phyloP scores from a whole-genome alignment of 2,888 invertebrate genomes.

The Scaptomyza cyrtandrae region DNA sequence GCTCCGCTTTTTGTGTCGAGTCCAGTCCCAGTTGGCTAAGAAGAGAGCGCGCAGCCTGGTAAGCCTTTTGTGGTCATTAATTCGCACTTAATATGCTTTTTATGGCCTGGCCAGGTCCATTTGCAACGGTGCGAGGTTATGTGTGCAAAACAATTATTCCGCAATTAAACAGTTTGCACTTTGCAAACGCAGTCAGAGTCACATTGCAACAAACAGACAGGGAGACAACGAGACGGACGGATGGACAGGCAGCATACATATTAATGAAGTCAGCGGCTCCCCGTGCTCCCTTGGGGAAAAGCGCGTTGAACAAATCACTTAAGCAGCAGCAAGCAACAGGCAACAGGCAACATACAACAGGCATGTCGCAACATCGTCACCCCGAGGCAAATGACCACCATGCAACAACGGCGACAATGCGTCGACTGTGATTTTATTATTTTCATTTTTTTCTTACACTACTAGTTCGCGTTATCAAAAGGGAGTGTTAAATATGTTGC shows the following conservation, averaged over 20 bases:
- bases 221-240: conserved; percentile 2
- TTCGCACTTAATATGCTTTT: conserved; percentile 81
- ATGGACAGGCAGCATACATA: conserved; percentile 61
- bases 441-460: conserved; percentile 9
- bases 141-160: conserved; percentile 81
- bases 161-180: conserved; percentile 82
- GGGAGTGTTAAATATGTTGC: conserved; percentile 78
- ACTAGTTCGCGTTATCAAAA: conserved; percentile 70
- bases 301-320: conserved; percentile 75
- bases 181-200: conserved; percentile 55
- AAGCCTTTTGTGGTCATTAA: conserved; percentile 78
- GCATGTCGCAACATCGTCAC: conserved; percentile 51
- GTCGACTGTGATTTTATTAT: conserved; percentile 45
- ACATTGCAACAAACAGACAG: conserved; percentile 31
- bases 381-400: conserved; percentile 79
- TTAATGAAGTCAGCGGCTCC: conserved; percentile 63
- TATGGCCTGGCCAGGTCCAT: conserved; percentile 66
- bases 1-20: conserved; percentile 65
- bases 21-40: conserved; percentile 16
- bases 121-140: conserved; percentile 79
- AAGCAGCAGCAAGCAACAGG: conserved; percentile 55
- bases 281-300: conserved; percentile 49
- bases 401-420: conserved; percentile 63
- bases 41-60: conserved; percentile 39
- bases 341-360: conserved; percentile 35